Percentiles rank a stretch among this genome's conserved stretches.
These are phyloP conservation scores for Phaethon lepturus DNA, from an alignment of 2,113 vertebrate species.

Conservation along the genomic window DNA sequence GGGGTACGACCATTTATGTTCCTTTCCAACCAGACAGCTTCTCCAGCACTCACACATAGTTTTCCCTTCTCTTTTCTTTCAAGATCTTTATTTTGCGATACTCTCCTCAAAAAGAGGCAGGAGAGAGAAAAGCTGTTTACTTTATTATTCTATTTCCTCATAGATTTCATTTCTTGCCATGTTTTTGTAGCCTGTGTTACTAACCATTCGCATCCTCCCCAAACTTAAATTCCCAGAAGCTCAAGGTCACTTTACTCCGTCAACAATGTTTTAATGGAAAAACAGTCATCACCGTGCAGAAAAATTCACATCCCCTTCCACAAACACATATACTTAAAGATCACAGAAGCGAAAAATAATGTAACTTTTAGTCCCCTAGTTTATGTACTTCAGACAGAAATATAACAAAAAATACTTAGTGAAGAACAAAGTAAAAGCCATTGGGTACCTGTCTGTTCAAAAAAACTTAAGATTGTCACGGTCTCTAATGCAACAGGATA, in stretches of 20 bases:
- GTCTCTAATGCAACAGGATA: neutral
- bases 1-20: neutral
- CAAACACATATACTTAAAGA: neutral
- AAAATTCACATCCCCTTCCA: neutral
- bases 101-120: neutral
- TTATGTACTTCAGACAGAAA: neutral
- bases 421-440: neutral
- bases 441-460: neutral
- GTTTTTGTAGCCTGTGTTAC: constrained; percentile 22
- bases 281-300: neutral
- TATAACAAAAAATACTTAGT: neutral
- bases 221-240: constrained; percentile 37
- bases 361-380: neutral
- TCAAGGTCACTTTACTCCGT: constrained; percentile 30
- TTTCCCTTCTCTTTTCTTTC: neutral
- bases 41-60: neutral
- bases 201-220: constrained; percentile 35
- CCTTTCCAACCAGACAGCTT: neutral
- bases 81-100: neutral
- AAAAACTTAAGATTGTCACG: neutral
- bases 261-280: constrained; percentile 27
- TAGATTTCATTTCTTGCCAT: neutral
- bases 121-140: neutral
- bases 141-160: neutral
- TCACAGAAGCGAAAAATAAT: neutral